Conservation (phyloP, 2,113 vertebrate genomes). For the Tympanuchus pallidicinctus region DNA sequence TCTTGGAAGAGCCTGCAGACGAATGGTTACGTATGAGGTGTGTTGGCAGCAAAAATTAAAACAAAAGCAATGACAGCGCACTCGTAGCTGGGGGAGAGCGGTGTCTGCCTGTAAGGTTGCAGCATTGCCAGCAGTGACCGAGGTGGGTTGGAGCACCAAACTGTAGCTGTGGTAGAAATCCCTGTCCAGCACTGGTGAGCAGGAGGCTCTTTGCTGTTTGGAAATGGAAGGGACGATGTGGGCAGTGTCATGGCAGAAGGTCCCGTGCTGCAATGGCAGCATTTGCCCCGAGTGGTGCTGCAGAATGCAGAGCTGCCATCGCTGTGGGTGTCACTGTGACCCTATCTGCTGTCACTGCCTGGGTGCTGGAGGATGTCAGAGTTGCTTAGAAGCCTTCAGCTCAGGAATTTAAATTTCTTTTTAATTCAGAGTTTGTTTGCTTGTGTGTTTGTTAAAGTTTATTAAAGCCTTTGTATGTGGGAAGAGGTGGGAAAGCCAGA, state of each 20-base stretch:
- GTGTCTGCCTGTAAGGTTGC: background rate
- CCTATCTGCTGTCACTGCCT: background rate
- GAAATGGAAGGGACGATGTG: background rate
- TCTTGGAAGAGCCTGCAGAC: conserved; percentile 24
- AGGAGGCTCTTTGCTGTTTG: background rate
- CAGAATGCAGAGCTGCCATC: background rate
- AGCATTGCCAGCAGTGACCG: background rate
- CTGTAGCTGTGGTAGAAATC: fast-evolving
- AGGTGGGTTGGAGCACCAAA: background rate
- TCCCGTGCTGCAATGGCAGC: too few species aligned
- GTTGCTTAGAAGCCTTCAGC: background rate
- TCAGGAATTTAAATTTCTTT: conserved; percentile 12
- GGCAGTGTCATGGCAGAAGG: background rate
- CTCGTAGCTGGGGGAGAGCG: background rate
- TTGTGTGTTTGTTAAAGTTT: conserved; percentile 33
- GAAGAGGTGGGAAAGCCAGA: conserved; percentile 10
- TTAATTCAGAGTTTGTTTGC: conserved; percentile 44
- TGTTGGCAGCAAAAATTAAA: background rate
- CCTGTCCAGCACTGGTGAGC: background rate
- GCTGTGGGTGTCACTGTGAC: fast-evolving
- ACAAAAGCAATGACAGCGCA: background rate
- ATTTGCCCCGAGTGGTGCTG: too few species aligned
- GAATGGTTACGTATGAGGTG: background rate
- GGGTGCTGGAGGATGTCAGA: background rate
- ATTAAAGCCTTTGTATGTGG: conserved; percentile 16